Evolutionary conservation across 2,797 vertebrate species (phyloP).

Genomic region (Acrocephalus scirpaceus): DNA sequence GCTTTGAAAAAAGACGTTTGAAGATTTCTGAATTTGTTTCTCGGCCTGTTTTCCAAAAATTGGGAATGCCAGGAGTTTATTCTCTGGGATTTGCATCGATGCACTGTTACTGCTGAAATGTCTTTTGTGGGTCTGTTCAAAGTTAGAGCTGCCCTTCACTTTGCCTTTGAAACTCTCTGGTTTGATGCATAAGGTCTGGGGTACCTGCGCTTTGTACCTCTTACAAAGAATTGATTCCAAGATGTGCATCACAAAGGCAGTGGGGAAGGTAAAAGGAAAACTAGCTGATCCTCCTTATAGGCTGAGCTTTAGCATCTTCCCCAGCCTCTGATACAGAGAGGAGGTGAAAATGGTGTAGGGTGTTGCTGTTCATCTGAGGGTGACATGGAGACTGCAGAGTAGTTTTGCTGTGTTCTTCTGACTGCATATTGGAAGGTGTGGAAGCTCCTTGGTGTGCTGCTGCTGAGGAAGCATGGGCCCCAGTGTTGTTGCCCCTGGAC

Average conservation of each 20-base stretch:
- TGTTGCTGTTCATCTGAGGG: not conserved
- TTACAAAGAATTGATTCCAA: not conserved
- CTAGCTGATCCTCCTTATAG: not conserved
- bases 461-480: conserved; percentile 35
- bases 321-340: not conserved
- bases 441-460: not conserved
- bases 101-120: not conserved
- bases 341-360: not conserved
- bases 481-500: conserved; percentile 42
- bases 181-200: not conserved
- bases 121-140: not conserved
- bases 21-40: not conserved
- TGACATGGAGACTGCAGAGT: not conserved
- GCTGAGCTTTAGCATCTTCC: not conserved
- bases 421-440: not conserved
- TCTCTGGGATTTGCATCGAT: not conserved
- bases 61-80: not conserved
- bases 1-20: not conserved
- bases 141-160: not conserved
- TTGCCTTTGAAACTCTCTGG: not conserved
- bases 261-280: not conserved
- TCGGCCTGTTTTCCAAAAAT: not conserved
- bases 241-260: not conserved
- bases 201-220: not conserved
- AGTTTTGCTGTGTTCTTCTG: not conserved